Conservation (phyloP, 2,888 invertebrate genomes). For the Balanococcus diminutus region DNA sequence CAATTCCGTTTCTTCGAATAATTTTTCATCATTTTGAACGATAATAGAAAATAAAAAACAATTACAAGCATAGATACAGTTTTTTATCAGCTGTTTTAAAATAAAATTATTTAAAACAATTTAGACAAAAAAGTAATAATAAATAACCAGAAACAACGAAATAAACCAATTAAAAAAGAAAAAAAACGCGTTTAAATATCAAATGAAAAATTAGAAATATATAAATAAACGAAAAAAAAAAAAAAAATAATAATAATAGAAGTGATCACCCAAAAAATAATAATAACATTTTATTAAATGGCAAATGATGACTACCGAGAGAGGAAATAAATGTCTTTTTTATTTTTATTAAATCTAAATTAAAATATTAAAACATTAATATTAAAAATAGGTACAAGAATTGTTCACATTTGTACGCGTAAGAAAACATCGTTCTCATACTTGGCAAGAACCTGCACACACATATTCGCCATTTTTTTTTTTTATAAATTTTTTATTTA, state of each 20-base stretch:
- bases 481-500: neutral
- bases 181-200: slow-evolving; percentile 51
- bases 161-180: slow-evolving; percentile 47
- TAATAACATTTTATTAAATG: slow-evolving; percentile 46
- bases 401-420: slow-evolving; percentile 54
- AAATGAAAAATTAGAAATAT: slow-evolving; percentile 49
- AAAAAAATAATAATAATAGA: slow-evolving; percentile 40
- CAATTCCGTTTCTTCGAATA: slow-evolving; percentile 34
- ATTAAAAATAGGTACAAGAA: slow-evolving; percentile 53
- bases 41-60: slow-evolving; percentile 36
- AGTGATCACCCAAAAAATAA: slow-evolving; percentile 53
- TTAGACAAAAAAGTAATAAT: slow-evolving; percentile 44
- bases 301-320: slow-evolving; percentile 51
- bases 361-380: slow-evolving; percentile 47
- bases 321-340: slow-evolving; percentile 50
- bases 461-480: slow-evolving; percentile 33
- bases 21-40: slow-evolving; percentile 40
- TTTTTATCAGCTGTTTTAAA: slow-evolving; percentile 41
- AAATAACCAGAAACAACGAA: slow-evolving; percentile 53
- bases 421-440: slow-evolving; percentile 48
- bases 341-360: slow-evolving; percentile 45
- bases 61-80: slow-evolving; percentile 45
- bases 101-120: slow-evolving; percentile 47
- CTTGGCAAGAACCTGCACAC: slow-evolving; percentile 48
- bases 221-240: slow-evolving; percentile 46